These are phyloP conservation scores for Nymphicus hollandicus DNA, from an alignment of 2,113 vertebrate species.

Conservation along the genomic window DNA sequence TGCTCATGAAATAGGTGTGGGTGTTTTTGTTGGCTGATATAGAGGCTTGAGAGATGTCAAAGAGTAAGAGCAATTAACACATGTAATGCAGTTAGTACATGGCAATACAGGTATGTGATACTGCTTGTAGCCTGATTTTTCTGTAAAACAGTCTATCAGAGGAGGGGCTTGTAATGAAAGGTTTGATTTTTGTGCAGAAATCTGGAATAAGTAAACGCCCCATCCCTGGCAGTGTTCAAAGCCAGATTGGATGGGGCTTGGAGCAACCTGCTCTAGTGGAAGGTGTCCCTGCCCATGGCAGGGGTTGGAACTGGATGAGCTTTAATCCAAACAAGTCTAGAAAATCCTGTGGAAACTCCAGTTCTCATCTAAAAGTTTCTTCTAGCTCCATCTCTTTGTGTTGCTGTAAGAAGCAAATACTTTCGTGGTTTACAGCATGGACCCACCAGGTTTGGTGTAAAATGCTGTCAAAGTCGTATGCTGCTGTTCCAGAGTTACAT, in stretches of 20 bases:
- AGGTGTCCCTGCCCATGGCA: not conserved
- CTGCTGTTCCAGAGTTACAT: not conserved
- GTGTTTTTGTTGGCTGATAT: not conserved
- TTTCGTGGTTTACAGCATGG: not conserved
- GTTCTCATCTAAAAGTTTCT: not conserved
- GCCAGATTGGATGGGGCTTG: not conserved
- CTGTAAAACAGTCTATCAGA: not conserved
- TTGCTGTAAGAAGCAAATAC: not conserved
- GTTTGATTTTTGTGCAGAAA: not conserved
- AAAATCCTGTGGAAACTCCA: not conserved
- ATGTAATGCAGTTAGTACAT: not conserved
- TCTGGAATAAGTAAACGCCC: not conserved
- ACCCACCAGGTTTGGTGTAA: not conserved
- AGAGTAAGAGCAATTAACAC: not conserved
- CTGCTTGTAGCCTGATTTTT: not conserved
- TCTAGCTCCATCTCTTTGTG: not conserved
- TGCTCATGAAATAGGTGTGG: not conserved
- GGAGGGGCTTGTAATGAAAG: not conserved
- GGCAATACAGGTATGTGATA: not conserved
- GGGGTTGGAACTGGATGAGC: not conserved
- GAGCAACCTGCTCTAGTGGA: not conserved
- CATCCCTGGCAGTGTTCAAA: not conserved
- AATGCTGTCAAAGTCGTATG: not conserved
- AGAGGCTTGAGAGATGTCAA: not conserved
- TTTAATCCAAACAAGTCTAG: not conserved